Base-by-base conservation (phyloP, 2,888 invertebrate species). In the Watsonalla cultraria region DNA sequence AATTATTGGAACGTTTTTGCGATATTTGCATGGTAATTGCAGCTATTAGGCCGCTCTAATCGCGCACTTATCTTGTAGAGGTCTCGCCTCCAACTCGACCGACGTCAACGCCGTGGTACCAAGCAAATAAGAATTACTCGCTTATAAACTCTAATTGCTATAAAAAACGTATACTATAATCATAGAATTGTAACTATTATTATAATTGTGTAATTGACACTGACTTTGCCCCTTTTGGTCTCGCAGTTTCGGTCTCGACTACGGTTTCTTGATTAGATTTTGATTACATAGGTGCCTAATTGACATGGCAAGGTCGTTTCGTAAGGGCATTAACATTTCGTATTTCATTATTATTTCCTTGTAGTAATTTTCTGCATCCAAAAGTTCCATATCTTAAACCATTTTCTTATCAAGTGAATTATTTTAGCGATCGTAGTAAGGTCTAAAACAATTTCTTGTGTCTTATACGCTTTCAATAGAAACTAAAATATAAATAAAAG, bases 21-120 rank as follows among this genome's bases (percentile, higher is more conserved):
- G 52, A 61, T 63, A 72, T 73, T 76, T 65, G 62, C 68, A 74
- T 72, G 61, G 61, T 67, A 72, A 76, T 72, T 56, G 68, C 56
- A 35, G 58, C 68, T 59, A 63, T 73, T 68, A 72, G 59, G 51
- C 56, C 53, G 52, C 37, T 55, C 55, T 67, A 64, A 74, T 68
- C 52, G 59, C 55, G 53, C 56, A 58, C 61, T 65, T 68, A 66
- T 73, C 68, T 70, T 58, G 63, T 61, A 65, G 62, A 69, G 63
- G 65, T 72, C 67, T 68, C 62, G 64, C 66, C 61, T 60, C 52
- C 63, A 61, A 57, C 64, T 70, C 58, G 54, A 59, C 54, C 53
- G 53, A 61, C 52, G 33, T 0, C 9, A 24, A 13, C 24, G 46
- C 9, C 33, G 46, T 24, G 51, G 47, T 48, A 46, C 54, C 46